Conservation (phyloP, 2,113 vertebrate genomes). For the Polyodon spathula region DNA sequence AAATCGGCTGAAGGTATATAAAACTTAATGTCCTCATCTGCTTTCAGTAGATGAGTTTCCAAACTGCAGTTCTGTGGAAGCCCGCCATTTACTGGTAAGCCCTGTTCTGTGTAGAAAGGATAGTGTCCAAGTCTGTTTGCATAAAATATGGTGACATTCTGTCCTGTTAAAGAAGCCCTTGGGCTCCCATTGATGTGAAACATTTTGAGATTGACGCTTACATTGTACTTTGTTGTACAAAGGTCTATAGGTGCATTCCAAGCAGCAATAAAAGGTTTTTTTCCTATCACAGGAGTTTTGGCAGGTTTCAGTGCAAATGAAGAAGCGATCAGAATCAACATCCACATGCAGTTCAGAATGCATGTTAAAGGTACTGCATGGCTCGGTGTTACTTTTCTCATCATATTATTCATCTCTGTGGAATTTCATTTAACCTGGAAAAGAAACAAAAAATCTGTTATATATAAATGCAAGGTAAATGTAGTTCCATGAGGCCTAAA, state of each 20-base stretch:
- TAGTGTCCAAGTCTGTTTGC: slow-evolving; percentile 65
- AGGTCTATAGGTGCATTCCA: slow-evolving; percentile 66
- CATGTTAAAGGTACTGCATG: slow-evolving; percentile 34
- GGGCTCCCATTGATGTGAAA: slow-evolving; percentile 63
- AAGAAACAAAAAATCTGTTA: slow-evolving; percentile 1
- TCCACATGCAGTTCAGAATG: slow-evolving; percentile 38
- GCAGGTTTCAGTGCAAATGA: slow-evolving; percentile 58
- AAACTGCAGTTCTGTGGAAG: slow-evolving; percentile 65
- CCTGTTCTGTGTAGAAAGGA: slow-evolving; percentile 56
- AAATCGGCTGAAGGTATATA: slow-evolving; percentile 63
- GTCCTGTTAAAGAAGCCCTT: slow-evolving; percentile 53
- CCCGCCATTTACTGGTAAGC: slow-evolving; percentile 51
- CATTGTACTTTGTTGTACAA: slow-evolving; percentile 53
- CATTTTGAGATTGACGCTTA: slow-evolving; percentile 52
- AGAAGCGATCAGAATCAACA: slow-evolving; percentile 42
- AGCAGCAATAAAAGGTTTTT: slow-evolving; percentile 59
- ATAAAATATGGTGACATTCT: slow-evolving; percentile 75
- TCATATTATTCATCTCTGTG: slow-evolving; percentile 34
- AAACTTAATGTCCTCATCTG: slow-evolving; percentile 48
- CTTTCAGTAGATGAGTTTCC: slow-evolving; percentile 58
- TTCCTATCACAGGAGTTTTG: slow-evolving; percentile 49
- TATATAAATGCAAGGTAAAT: too few relatives aligned
- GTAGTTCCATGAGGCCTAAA: too few relatives aligned
- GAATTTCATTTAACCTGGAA: slow-evolving; percentile 47
- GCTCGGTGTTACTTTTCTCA: slow-evolving; percentile 42